A percentile compares a stretch with the other conserved stretches of the same genome.
Evolutionary conservation across 2,797 vertebrate genomes (phyloP).

Genomic region (Picus viridis): DNA sequence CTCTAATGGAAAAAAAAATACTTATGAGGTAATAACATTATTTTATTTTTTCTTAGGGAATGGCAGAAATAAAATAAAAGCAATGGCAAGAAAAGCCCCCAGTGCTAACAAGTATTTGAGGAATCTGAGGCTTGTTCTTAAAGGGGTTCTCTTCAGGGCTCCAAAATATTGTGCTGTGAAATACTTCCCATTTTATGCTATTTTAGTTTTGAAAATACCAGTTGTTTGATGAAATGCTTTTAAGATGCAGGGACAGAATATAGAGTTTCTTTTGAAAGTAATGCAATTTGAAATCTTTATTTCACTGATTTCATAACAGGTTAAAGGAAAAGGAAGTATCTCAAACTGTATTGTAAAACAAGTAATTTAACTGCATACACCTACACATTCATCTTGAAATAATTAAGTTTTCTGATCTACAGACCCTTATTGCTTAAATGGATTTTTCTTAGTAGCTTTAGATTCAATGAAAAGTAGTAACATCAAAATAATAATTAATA

Average conservation of each 20-base stretch:
- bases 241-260: neutral
- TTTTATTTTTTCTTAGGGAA: neutral
- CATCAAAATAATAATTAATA: neutral
- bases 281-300: neutral
- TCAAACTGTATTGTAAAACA: constrained; percentile 1
- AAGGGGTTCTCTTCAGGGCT: neutral
- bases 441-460: neutral
- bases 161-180: neutral
- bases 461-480: neutral
- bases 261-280: neutral
- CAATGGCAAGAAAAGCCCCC: neutral
- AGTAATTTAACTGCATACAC: neutral
- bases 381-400: neutral
- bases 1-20: neutral
- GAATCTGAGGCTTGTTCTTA: neutral
- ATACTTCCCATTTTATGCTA: neutral
- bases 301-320: neutral
- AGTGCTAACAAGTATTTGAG: neutral
- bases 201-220: neutral
- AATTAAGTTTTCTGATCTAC: neutral
- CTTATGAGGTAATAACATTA: neutral
- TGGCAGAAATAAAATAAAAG: neutral
- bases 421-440: neutral
- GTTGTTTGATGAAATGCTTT: neutral
- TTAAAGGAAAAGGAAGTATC: constrained; percentile 6